Evolutionary conservation across 30 jellyfish, hydroid and myxozoan species (phyloP), one percentile per base, ranked within the genome.

Genomic region (Rhopilema esculentum): DNA sequence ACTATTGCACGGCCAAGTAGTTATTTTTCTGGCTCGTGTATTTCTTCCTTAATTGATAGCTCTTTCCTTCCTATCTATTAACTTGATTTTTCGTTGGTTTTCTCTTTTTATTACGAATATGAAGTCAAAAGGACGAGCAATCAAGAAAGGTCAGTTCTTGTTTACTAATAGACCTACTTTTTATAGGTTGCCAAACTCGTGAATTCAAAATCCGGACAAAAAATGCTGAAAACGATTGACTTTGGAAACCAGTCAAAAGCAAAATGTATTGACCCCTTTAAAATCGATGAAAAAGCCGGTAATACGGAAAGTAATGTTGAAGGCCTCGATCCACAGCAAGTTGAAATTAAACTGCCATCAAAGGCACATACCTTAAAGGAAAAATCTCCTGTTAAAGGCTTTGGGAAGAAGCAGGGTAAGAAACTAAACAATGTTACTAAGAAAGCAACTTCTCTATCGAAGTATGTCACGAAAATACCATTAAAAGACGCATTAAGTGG

Each of bases 391-490:
- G 52, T 66, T 8, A 75, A 31, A 51, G 74, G 77, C 27, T 20
- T 48, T 0, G 65, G 75, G 26, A 62, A 75, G 16, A 76, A 76
- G 61, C 79, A 69, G 15, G 50, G 48, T 0, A 22, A 32, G 23
- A 24, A 23, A 22, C 20, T 57, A 24, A 51, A 20, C 40, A 28
- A 9, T 15, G 79, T 40, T 7, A 25, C 1, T 16, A 30, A 20
- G 12, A 30, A 27, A 12, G 9, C 66, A 1, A 29, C 28, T 24
- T 22, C 57, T 4, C 24, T 69, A 19, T 68, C 61, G 26, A 32
- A 69, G 26, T 70, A 68, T 50, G 75, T 70, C 20, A 69, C 86
- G 32, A 53, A 77, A 28, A 17, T 72, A 12, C 48, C 78, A 27
- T 19, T 12, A 4, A 0, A 75, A 27, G 69, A 30, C 1, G 82